A percentile compares a stretch with the other conserved stretches of the same genome.
These are phyloP conservation scores for Lampropteryx suffumata DNA, from an alignment of 2,888 invertebrate genomes.

Conservation along the genomic window DNA sequence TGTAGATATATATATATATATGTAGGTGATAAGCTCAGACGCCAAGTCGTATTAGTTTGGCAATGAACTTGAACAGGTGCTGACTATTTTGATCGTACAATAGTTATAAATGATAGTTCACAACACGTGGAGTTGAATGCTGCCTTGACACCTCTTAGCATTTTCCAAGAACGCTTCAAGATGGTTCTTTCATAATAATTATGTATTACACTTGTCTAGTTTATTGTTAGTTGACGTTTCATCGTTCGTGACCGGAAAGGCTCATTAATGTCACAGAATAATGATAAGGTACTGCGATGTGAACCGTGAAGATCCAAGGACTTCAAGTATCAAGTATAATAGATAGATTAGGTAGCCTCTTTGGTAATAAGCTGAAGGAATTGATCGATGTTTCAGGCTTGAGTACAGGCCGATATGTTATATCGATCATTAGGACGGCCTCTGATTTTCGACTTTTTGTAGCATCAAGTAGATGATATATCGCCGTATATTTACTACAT, in stretches of 20 bases:
- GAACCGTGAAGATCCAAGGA: constrained; percentile 50
- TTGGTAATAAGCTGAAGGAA: not conserved
- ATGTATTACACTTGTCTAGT: constrained; percentile 13
- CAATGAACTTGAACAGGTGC: not conserved
- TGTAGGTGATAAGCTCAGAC: not conserved
- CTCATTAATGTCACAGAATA: constrained; percentile 36
- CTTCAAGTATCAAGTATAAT: no score
- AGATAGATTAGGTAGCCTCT: not conserved
- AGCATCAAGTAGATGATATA: not conserved
- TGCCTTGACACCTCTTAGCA: not conserved
- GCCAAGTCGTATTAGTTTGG: not conserved
- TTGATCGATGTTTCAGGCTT: constrained; percentile 1
- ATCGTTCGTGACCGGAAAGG: constrained; percentile 64
- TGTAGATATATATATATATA: not conserved
- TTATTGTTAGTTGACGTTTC: constrained; percentile 38
- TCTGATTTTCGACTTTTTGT: not conserved
- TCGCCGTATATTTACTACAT: no score
- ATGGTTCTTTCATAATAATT: constrained; percentile 15
- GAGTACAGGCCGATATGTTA: constrained; percentile 1
- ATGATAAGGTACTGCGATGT: constrained; percentile 23
- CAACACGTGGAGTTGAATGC: no score
- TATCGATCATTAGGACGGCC: not conserved
- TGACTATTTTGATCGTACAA: not conserved
- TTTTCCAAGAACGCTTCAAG: constrained; percentile 1
- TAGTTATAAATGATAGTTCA: not conserved